These are phyloP conservation scores for Metellina segmentata DNA, from an alignment of 2,888 invertebrate genomes.

Conservation along the genomic window DNA sequence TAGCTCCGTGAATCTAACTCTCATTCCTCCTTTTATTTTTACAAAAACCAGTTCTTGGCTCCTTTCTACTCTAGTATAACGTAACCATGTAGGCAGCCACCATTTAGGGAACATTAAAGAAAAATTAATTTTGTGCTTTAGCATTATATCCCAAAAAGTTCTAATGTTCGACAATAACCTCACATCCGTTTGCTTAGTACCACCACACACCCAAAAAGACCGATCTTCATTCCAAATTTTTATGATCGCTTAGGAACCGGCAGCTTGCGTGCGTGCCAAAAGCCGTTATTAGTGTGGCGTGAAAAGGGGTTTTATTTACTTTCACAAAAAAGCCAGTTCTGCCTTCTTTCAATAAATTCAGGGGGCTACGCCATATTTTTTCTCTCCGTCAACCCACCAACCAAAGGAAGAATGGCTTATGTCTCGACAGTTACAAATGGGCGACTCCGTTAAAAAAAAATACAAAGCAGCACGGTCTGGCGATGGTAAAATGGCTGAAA, in stretches of 20 bases:
- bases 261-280: conserved; percentile 11
- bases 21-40: no score
- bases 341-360: conserved; percentile 27
- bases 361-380: conserved; percentile 2
- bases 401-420: background rate
- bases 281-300: conserved; percentile 33
- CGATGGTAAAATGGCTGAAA: conserved; percentile 24
- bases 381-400: background rate
- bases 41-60: no score
- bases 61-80: no score
- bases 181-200: no score
- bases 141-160: no score
- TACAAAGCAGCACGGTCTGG: background rate
- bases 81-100: no score
- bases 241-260: background rate
- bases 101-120: no score
- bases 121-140: no score
- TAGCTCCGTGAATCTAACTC: no score
- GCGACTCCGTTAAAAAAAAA: conserved; percentile 19
- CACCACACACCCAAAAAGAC: background rate
- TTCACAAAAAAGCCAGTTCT: conserved; percentile 18
- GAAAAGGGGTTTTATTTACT: conserved; percentile 37
- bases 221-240: conserved; percentile 8
- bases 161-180: no score
- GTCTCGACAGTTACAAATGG: conserved; percentile 37